Evolutionary conservation across 2,888 invertebrate species (phyloP).

Genomic region (Watsonalla cultraria): DNA sequence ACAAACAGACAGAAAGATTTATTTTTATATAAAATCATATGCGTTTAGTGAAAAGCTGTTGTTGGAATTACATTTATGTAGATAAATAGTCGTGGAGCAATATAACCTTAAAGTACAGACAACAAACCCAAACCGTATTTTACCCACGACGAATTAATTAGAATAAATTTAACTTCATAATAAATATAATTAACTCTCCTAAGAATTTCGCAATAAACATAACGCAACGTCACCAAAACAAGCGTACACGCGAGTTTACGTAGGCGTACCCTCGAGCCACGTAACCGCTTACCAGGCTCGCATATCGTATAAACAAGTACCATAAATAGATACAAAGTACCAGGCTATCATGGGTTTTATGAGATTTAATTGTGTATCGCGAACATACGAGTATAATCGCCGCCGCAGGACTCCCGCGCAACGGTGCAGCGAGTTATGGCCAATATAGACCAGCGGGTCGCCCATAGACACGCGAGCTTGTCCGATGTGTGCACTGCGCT

Average conservation of each 20-base stretch:
- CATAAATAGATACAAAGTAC: conserved; percentile 28
- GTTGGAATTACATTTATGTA: no score
- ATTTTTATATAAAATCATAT: no score
- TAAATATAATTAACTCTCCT: not conserved
- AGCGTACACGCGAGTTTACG: not conserved
- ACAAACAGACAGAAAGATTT: no score
- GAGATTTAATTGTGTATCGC: conserved; percentile 47
- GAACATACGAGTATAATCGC: conserved; percentile 42
- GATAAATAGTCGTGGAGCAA: no score
- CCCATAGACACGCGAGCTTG: conserved; percentile 36
- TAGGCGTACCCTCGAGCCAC: not conserved
- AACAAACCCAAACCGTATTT: no score
- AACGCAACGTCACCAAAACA: not conserved
- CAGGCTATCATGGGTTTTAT: conserved; percentile 48
- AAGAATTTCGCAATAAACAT: not conserved
- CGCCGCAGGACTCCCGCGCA: conserved; percentile 47
- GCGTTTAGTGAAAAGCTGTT: no score
- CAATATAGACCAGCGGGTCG: conserved; percentile 40
- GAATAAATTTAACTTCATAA: no score
- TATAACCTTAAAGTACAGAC: no score
- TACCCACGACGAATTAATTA: no score
- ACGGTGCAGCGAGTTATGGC: conserved; percentile 41
- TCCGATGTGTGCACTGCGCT: conserved; percentile 37
- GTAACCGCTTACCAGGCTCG: conserved; percentile 1
- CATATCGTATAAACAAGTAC: not conserved